Base-by-base conservation (phyloP, 2,797 vertebrate species). In the Scarus forsteni region DNA sequence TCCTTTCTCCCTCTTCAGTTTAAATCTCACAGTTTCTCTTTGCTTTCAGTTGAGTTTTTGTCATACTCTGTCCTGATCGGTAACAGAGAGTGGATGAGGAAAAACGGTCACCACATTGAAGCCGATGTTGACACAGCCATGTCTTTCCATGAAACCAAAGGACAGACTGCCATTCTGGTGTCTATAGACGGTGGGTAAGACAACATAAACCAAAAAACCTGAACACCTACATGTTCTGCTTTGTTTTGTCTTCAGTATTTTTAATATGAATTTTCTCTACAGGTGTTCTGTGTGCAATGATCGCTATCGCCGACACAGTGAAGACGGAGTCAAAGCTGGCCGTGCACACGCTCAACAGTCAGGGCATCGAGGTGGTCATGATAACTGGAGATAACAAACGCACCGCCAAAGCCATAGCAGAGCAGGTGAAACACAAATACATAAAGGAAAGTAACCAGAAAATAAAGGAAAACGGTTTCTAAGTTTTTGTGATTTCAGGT, bases 61-160 rank as follows among this genome's bases (percentile, higher is more conserved):
- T 89, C 83, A 0, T 96, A 95, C 84, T 94, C 85, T 0, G 96
- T 98, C 46, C 83, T 98, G 86, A 97, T 99, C 0, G 98, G 98
- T 53, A 99, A 98, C 90, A 94, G 98, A 13, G 97, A 98, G 65
- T 99, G 98, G 98, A 98, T 99, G 96, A 94, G 84, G 66, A 97
- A 97, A 77, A 99, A 99, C 0, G 96, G 96, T 54, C 88, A 97
- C 67, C 92, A 92, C 51, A 93, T 99, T 52, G 91, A 95, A 34
- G 92, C 81, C 0, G 97, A 98, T 0, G 69, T 98, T 3, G 94
- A 97, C 1, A 95, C 96, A 0, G 94, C 97, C 5, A 99, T 99
- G 98, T 91, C 91, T 10, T 94, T 94, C 81, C 98, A 99, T 0
- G 98, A 99, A 92, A 95, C 66, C 0, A 98, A 99, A 90, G 98